Evolutionary conservation across 2,888 invertebrate species (phyloP).

Genomic region (Pandemis heparana): DNA sequence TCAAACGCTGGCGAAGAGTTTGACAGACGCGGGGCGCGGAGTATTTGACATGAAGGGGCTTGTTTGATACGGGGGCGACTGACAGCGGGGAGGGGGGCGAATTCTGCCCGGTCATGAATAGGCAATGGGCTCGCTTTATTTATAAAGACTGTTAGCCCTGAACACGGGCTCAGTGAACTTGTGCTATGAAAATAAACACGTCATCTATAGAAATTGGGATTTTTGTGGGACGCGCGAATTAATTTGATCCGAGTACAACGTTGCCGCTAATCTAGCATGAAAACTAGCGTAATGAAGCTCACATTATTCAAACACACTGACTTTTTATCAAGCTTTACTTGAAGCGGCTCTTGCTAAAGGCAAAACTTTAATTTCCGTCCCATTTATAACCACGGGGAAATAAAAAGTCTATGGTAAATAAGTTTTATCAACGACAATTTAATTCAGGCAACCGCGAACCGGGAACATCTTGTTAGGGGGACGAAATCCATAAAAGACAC

Average conservation of each 20-base stretch:
- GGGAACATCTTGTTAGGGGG: conserved; percentile 81
- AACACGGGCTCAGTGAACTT: conserved; percentile 78
- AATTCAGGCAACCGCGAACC: conserved; percentile 78
- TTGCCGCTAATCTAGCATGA: conserved; percentile 36
- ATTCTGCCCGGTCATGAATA: conserved; percentile 86
- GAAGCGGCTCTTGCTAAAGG: not conserved
- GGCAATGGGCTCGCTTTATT: conserved; percentile 85
- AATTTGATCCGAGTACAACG: conserved; percentile 25
- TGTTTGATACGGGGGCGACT: conserved; percentile 84
- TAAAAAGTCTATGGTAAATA: conserved; percentile 63
- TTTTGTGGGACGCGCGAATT: conserved; percentile 24
- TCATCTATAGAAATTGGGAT: conserved; percentile 59
- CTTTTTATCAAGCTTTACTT: not conserved
- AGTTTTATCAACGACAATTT: conserved; percentile 82
- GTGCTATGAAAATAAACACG: conserved; percentile 73
- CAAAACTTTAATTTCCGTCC: conserved; percentile 31
- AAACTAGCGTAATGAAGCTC: conserved; percentile 44
- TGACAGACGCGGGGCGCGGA: conserved; percentile 86
- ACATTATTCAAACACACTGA: not conserved
- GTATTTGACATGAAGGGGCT: conserved; percentile 86
- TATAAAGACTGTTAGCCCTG: conserved; percentile 81
- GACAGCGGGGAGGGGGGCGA: conserved; percentile 72
- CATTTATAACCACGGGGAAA: conserved; percentile 58
- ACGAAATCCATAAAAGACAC: conserved; percentile 84
- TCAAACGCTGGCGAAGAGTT: conserved; percentile 86